These are phyloP conservation scores for Epiblema foenella DNA, from an alignment of 2,888 invertebrate genomes.

Conservation along the genomic window DNA sequence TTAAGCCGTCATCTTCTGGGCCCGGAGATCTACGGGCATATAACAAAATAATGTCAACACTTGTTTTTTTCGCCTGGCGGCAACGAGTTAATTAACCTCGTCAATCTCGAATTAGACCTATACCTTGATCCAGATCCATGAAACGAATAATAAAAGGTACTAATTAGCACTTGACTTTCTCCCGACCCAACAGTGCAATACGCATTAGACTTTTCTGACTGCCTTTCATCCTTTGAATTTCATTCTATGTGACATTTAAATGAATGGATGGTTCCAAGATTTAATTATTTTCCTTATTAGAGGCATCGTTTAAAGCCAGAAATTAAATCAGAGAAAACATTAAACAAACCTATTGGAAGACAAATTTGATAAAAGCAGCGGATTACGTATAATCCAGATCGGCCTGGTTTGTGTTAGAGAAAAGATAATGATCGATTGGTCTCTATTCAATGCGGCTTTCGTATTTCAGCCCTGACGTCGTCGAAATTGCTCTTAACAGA, in stretches of 20 bases:
- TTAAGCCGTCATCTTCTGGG: no score
- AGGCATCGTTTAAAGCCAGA: background rate
- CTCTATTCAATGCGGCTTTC: constrained; percentile 22
- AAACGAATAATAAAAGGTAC: no score
- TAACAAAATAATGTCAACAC: no score
- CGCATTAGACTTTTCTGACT: background rate
- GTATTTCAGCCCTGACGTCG: constrained; percentile 9
- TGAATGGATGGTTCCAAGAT: no score
- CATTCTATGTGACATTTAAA: constrained; percentile 21
- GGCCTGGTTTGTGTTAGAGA: background rate
- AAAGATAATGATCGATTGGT: constrained; percentile 18
- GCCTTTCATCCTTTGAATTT: background rate
- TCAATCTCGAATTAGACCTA: no score
- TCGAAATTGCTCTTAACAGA: constrained; percentile 25
- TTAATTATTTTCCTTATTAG: constrained; percentile 28
- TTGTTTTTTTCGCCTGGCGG: no score
- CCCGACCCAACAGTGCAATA: background rate
- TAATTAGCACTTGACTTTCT: background rate
- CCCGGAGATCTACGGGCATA: no score
- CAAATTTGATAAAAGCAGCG: constrained; percentile 17
- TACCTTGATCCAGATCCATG: background rate
- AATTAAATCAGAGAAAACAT: constrained; percentile 16
- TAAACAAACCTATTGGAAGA: constrained; percentile 14
- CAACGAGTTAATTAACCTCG: no score
- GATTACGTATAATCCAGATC: constrained; percentile 20